Conservation (phyloP, 2,797 vertebrate genomes). For the Sitta carolinensis region DNA sequence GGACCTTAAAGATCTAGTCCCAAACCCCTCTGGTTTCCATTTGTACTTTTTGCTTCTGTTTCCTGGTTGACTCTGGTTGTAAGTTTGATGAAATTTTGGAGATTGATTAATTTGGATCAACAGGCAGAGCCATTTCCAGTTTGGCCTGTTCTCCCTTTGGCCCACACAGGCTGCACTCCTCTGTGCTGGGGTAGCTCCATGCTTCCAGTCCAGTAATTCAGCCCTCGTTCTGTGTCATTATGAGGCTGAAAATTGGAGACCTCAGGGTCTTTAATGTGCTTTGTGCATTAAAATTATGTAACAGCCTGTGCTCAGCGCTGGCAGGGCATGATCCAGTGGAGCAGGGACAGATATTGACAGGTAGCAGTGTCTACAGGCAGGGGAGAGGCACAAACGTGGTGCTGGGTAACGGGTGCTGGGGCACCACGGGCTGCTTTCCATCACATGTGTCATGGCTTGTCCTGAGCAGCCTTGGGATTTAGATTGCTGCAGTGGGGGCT, state of each 20-base stretch:
- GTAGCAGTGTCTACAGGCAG: background rate
- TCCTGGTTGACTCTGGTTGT: background rate
- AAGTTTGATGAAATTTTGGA: background rate
- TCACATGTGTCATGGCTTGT: rapidly evolving
- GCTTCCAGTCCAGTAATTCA: background rate
- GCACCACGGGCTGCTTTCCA: background rate
- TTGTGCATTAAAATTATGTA: constrained; percentile 43
- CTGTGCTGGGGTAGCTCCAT: background rate
- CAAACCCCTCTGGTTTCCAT: background rate
- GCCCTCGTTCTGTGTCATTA: background rate
- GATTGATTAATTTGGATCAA: background rate
- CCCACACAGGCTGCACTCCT: background rate
- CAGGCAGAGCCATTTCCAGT: background rate
- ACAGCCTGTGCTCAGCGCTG: background rate
- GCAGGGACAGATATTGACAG: constrained; percentile 23
- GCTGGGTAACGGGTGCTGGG: background rate
- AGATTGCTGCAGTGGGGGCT: rapidly evolving
- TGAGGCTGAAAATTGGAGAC: background rate
- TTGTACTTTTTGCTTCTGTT: background rate
- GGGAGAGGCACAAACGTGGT: background rate
- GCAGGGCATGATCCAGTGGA: background rate
- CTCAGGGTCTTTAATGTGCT: background rate
- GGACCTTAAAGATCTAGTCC: background rate
- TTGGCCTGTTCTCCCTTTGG: background rate
- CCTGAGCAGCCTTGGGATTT: rapidly evolving